Conservation (phyloP, 2,888 invertebrate genomes). For the Cryptops parisi region DNA sequence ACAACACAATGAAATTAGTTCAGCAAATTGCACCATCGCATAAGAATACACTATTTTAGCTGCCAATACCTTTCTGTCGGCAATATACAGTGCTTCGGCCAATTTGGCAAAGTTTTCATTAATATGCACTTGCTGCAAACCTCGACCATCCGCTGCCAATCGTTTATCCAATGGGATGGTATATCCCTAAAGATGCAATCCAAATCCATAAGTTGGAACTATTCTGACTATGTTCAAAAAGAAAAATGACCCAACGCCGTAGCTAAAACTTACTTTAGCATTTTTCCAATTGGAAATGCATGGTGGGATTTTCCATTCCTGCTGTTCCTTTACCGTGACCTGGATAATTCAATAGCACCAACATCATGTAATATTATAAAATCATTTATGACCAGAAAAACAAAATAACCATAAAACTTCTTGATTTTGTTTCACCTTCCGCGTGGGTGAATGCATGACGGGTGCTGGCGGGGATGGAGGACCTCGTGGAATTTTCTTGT, state of each 20-base stretch:
- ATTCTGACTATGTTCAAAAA: no score
- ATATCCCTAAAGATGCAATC: constrained; percentile 46
- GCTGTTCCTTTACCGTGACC: constrained; percentile 93
- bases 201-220: not conserved
- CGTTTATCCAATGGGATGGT: constrained; percentile 97
- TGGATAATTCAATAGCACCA: no score
- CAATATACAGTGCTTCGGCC: constrained; percentile 94
- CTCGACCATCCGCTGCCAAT: constrained; percentile 93
- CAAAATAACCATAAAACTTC: not conserved
- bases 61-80: constrained; percentile 75
- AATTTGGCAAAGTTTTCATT: constrained; percentile 99
- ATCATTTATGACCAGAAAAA: constrained; percentile 7
- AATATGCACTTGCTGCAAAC: constrained; percentile 91
- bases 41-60: constrained; percentile 13
- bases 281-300: constrained; percentile 99
- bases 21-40: not conserved
- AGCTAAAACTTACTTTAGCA: constrained; percentile 51
- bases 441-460: constrained; percentile 93
- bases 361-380: constrained; percentile 16
- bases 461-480: constrained; percentile 99
- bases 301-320: constrained; percentile 98
- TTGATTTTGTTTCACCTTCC: constrained; percentile 45
- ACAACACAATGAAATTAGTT: constrained; percentile 11
- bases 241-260: not conserved
- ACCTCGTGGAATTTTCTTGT: constrained; percentile 96